Evolutionary conservation across 2,888 invertebrate species (phyloP).

Genomic region (Phania funesta): DNA sequence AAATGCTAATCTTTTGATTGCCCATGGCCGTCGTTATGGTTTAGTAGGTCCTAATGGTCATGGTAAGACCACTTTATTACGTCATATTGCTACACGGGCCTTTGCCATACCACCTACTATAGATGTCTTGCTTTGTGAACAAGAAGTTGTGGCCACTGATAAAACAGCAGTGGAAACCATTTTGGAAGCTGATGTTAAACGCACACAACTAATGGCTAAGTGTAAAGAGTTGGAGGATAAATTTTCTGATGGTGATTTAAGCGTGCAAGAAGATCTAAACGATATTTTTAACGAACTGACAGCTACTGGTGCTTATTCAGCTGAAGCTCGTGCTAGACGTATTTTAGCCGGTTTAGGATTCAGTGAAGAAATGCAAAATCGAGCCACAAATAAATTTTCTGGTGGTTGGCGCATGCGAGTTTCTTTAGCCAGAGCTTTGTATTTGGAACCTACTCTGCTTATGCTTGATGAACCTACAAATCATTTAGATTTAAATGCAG

Average conservation of each 20-base stretch:
- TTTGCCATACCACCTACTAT: slow-evolving; percentile 98
- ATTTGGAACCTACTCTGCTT: slow-evolving; percentile 97
- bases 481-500: slow-evolving; percentile 99
- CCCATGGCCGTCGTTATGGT: slow-evolving; percentile 96
- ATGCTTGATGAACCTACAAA: slow-evolving; percentile 99
- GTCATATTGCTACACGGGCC: slow-evolving; percentile 94
- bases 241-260: slow-evolving; percentile 87
- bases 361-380: slow-evolving; percentile 92
- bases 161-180: slow-evolving; percentile 96
- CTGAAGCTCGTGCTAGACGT: slow-evolving; percentile 96
- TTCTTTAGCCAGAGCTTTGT: slow-evolving; percentile 96
- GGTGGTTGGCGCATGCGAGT: slow-evolving; percentile 99
- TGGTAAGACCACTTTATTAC: slow-evolving; percentile 97
- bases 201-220: slow-evolving; percentile 90
- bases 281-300: slow-evolving; percentile 96
- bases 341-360: slow-evolving; percentile 99
- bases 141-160: slow-evolving; percentile 97
- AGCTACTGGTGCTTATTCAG: slow-evolving; percentile 98
- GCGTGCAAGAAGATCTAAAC: slow-evolving; percentile 89
- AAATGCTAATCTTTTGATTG: slow-evolving; percentile 96
- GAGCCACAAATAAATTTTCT: slow-evolving; percentile 93
- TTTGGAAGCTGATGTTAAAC: slow-evolving; percentile 94
- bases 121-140: slow-evolving; percentile 97
- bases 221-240: slow-evolving; percentile 90
- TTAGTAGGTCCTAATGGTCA: slow-evolving; percentile 99